These are phyloP conservation scores for Chiloscyllium plagiosum DNA, from an alignment of 2,113 vertebrate genomes.

Conservation along the genomic window DNA sequence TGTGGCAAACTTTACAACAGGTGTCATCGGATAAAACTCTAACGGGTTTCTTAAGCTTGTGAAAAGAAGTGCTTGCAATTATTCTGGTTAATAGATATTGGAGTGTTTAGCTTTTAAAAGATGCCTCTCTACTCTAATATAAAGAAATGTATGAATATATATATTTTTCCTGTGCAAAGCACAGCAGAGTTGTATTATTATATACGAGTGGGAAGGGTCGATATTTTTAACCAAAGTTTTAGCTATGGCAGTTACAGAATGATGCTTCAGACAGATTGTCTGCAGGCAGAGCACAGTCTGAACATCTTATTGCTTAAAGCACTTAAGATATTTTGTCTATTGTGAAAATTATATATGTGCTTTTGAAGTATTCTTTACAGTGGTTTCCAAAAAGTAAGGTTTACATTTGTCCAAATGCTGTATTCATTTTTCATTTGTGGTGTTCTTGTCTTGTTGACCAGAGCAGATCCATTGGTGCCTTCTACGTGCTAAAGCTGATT, in stretches of 20 bases:
- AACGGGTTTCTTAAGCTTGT: conserved; percentile 14
- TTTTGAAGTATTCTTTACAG: conserved; percentile 48
- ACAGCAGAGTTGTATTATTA: conserved; percentile 29
- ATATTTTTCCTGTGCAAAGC: conserved; percentile 35
- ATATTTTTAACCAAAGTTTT: conserved; percentile 36
- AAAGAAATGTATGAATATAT: conserved; percentile 34
- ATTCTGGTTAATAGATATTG: conserved; percentile 7
- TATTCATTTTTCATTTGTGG: neutral
- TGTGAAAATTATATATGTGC: conserved; percentile 62
- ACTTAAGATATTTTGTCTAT: conserved; percentile 92
- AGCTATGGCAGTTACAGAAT: conserved; percentile 4
- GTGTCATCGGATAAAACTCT: neutral
- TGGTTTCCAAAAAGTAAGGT: conserved; percentile 84
- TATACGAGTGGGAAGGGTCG: conserved; percentile 19
- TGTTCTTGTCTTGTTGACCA: neutral
- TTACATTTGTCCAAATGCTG: conserved; percentile 67
- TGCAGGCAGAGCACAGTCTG: conserved; percentile 90
- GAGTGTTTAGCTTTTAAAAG: conserved; percentile 33
- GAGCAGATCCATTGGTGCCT: conserved; percentile 16
- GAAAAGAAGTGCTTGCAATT: conserved; percentile 29
- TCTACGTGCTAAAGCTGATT: neutral
- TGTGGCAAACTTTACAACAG: neutral
- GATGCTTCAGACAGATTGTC: conserved; percentile 59
- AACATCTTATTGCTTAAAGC: conserved; percentile 73
- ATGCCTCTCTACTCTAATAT: conserved; percentile 33